Base-by-base conservation (phyloP, 2,888 invertebrate species). In the Agrypnus murinus region DNA sequence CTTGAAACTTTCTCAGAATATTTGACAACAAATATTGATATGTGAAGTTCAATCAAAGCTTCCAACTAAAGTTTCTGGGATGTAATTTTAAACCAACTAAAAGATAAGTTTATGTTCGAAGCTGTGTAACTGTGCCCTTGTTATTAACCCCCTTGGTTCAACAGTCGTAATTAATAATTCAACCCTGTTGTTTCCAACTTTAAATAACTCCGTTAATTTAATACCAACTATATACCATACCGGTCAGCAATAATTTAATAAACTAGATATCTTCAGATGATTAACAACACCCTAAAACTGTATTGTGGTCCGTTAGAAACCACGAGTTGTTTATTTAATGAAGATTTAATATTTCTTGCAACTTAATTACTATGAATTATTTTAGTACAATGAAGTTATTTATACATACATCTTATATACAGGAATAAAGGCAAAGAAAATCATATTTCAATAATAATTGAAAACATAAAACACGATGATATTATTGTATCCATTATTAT, bases 11-110 rank as follows among this genome's bases (percentile, higher is more conserved):
- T 31, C 36, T 2, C n/a, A n/a, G 15, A 36, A 34, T 55, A 36
- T 55, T 55, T 55, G 55, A 36, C 55, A 55, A 55, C 55, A 55
- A 55, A 55, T 55, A 36, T 55, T 55, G 32, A 10, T 38, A 55
- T 36, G 38, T 38, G 36, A 55, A 55, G 17, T 55, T 55, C 17
- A 36, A 55, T 55, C 55, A 36, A 14, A 31, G 38, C n/a, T 10
- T 10, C 14, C 1, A 5, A 25, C 3, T 2, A 36, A 36, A 36
- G 36, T 55, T 55, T 17, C n/a, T n/a, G n/a, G 2, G 17, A 19
- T 6, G 17, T 55, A 31, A 36, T 31, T 32, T 36, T 7, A 55
- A 15, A 17, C 32, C 34, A 55, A 17, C 55, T 3, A 36, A 19
- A 31, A 48, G 48, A n/a, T 25, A 25, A 25, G 25, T 25, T 25